Percentiles rank a stretch among this genome's conserved stretches.
phyloP scores from a whole-genome alignment of 2,797 vertebrate genomes.

The Leuciscus waleckii region DNA sequence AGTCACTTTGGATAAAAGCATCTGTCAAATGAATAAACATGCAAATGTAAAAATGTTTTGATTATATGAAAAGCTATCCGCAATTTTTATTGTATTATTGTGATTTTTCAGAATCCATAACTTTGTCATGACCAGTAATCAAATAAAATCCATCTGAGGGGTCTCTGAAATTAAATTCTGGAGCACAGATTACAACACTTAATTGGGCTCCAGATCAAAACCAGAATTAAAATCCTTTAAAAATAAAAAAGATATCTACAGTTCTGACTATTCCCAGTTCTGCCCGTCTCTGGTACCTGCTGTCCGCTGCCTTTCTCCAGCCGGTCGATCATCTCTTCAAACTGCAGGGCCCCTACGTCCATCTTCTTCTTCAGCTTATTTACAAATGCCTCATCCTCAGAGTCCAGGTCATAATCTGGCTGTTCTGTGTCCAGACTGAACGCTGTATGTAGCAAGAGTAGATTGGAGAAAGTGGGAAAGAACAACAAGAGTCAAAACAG shows the following conservation, averaged over 20 bases:
- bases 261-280: background rate
- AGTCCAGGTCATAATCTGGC: conserved; percentile 88
- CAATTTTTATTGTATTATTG: background rate
- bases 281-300: conserved; percentile 80
- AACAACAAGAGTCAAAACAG: background rate
- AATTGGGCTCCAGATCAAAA: background rate
- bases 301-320: conserved; percentile 98
- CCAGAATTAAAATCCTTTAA: background rate
- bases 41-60: background rate
- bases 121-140: background rate
- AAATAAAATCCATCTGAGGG: background rate
- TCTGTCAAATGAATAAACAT: conserved; percentile 26
- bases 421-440: conserved; percentile 86
- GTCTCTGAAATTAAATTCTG: background rate
- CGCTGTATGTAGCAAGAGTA: conserved; percentile 62
- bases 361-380: conserved; percentile 98
- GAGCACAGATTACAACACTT: background rate
- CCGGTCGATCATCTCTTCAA: conserved; percentile 99
- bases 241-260: background rate
- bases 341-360: conserved; percentile 95
- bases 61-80: background rate
- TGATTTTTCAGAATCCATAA: background rate
- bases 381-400: conserved; percentile 89
- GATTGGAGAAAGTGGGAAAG: conserved; percentile 1
- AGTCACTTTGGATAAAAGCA: conserved; percentile 33